Conservation (phyloP, 2,113 vertebrate species). For the Electrona antarctica region DNA sequence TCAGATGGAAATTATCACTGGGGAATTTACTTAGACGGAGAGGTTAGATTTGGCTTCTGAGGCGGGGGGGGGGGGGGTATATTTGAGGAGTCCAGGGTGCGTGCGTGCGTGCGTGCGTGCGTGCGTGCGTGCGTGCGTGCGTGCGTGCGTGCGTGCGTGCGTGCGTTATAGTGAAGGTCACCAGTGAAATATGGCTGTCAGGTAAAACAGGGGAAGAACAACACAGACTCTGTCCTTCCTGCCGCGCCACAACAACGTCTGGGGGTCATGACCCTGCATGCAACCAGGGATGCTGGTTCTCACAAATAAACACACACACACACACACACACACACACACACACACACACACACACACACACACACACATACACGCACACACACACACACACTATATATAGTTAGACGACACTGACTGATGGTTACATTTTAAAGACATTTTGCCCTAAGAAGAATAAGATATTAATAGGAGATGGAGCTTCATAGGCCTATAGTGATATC, state of each 20-base stretch:
- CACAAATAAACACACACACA: conserved; percentile 44
- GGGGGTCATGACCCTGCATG: conserved; percentile 74
- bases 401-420: too few species aligned
- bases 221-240: conserved; percentile 84
- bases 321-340: too few species aligned
- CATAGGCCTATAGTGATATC: too few species aligned
- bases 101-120: background rate
- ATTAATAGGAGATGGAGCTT: too few species aligned
- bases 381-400: background rate
- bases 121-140: too few species aligned
- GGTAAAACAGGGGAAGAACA: conserved; percentile 78
- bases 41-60: conserved; percentile 35
- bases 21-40: background rate
- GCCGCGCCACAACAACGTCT: conserved; percentile 73
- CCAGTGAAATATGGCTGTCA: conserved; percentile 81
- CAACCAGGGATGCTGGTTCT: conserved; percentile 78
- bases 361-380: background rate
- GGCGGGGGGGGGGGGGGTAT: conserved; percentile 4
- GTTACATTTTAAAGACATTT: too few species aligned
- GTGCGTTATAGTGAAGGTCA: conserved; percentile 62
- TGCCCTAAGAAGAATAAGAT: too few species aligned
- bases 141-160: background rate
- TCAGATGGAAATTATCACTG: too few species aligned
- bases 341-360: too few species aligned
- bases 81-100: conserved; percentile 9